Evolutionary conservation across 2,888 invertebrate genomes (phyloP), one percentile per base, ranked within the genome.

Genomic region (Dione juno): DNA sequence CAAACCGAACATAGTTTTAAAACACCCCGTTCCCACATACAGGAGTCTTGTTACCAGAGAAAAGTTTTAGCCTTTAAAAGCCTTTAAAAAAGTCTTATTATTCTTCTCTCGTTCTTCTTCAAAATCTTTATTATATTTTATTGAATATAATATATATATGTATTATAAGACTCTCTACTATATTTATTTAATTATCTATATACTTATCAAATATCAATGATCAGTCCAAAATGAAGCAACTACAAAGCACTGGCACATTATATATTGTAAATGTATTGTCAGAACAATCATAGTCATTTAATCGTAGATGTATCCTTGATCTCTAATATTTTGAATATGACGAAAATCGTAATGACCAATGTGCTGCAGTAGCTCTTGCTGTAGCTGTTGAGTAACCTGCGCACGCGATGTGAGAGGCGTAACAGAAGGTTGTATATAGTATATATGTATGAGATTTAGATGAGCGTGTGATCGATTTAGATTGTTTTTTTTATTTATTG

Each of bases 311-410:
- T 59, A 50, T 45, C 37, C 67, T 58, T 57, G 67, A 59, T 59
- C 59, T 59, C 48, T 48, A 50, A 50, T 50, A 45, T 67, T 58
- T 59, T 59, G 48, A 58, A 67, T 50, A 67, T 59, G 58, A 67
- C 59, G 67, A 59, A 67, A 67, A 67, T 28, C 50, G 50, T 59
- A 67, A 67, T 67, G 35, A 61, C 45, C 28, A 21, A 61, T 61
- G 61, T 28, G 43, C 40, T 7, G 14, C 21, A 28, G 21, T 21
- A 10, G 19, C 10, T 13, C 3, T 61, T n/a, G n/a, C 13, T n/a
- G 10, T 35, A 54, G 19, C 10, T 13, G 10, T 61, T 61, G 61
- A 9, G 61, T 28, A 61, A 61, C 61, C 1, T 10, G 28, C 61
- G 59, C 59, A 43, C 59, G 59, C 59, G 59, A 28, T 59, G 43